phyloP scores from a whole-genome alignment of 2,113 vertebrate species.

The Pseudorasbora parva region DNA sequence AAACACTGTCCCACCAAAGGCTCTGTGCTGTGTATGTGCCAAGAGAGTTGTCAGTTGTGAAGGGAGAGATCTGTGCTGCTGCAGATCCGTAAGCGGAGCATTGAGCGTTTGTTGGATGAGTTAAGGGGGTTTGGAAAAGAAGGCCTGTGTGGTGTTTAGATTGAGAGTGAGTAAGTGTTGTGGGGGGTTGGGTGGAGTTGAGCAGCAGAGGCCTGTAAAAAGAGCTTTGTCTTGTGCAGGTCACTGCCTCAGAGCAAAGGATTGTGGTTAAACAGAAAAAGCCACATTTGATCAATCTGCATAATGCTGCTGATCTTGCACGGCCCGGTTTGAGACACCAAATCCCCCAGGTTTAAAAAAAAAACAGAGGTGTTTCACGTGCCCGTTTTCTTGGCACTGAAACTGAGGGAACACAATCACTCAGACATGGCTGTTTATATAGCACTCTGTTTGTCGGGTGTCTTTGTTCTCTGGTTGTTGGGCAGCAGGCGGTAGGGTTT shows the following conservation, averaged over 20 bases:
- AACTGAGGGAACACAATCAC: constrained; percentile 15
- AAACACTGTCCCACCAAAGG: not conserved
- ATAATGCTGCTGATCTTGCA: constrained; percentile 52
- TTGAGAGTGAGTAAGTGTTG: constrained; percentile 47
- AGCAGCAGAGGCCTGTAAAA: constrained; percentile 58
- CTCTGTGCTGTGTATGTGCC: not conserved
- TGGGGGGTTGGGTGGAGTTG: constrained; percentile 55
- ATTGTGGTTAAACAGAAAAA: constrained; percentile 57
- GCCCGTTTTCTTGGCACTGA: not conserved
- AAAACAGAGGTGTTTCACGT: constrained; percentile 32
- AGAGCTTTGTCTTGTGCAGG: constrained; percentile 65
- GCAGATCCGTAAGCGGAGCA: constrained; percentile 5
- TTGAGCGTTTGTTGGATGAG: constrained; percentile 42
- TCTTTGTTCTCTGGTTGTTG: constrained; percentile 41
- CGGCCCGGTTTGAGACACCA: constrained; percentile 32
- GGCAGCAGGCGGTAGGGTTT: constrained; percentile 9
- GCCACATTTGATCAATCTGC: constrained; percentile 51
- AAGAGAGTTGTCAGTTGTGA: constrained; percentile 14
- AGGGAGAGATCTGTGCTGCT: constrained; percentile 18
- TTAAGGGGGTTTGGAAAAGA: constrained; percentile 22
- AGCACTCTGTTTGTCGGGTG: not conserved
- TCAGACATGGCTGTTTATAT: constrained; percentile 12
- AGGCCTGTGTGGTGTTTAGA: constrained; percentile 58
- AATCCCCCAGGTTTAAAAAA: constrained; percentile 30
- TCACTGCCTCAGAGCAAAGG: constrained; percentile 56